Evolutionary conservation across 92 coral and sea anemone genomes (phyloP).

Genomic region (Isaurus tuberculatus): DNA sequence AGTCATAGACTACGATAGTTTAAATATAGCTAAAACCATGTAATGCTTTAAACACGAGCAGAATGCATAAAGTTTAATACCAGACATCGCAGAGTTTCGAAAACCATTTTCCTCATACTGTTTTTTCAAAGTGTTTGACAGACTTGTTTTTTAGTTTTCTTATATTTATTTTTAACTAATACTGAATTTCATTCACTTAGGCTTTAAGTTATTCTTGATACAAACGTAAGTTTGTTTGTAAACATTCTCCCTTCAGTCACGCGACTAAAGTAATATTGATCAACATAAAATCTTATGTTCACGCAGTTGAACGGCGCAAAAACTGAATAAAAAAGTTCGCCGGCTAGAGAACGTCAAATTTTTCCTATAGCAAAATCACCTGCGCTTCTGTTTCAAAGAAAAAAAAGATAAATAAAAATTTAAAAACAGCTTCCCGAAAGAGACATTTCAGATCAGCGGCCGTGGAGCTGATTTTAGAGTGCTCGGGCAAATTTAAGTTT

Average conservation of each 20-base stretch:
- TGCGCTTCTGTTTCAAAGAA: too few relatives aligned
- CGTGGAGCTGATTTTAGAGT: too few relatives aligned
- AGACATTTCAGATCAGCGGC: too few relatives aligned
- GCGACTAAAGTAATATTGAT: too few relatives aligned
- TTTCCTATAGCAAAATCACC: too few relatives aligned
- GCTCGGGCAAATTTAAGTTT: too few relatives aligned
- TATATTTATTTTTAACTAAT: neutral
- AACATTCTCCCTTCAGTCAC: conserved; percentile 12
- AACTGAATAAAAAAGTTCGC: too few relatives aligned
- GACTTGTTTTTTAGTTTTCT: neutral
- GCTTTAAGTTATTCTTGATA: neutral
- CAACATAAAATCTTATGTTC: too few relatives aligned
- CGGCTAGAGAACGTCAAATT: too few relatives aligned
- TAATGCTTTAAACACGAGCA: conserved; percentile 28
- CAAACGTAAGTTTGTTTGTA: neutral
- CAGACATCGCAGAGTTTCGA: conserved; percentile 1
- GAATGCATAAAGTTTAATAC: neutral
- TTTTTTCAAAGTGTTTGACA: neutral
- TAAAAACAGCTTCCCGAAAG: too few relatives aligned
- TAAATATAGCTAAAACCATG: neutral
- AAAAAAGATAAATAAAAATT: too few relatives aligned
- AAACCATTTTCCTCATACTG: neutral
- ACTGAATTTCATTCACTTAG: neutral
- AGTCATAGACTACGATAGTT: neutral
- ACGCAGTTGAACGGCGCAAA: too few relatives aligned